These are phyloP conservation scores for Crotalus tigris DNA, from an alignment of 2,113 vertebrate genomes.

Conservation along the genomic window DNA sequence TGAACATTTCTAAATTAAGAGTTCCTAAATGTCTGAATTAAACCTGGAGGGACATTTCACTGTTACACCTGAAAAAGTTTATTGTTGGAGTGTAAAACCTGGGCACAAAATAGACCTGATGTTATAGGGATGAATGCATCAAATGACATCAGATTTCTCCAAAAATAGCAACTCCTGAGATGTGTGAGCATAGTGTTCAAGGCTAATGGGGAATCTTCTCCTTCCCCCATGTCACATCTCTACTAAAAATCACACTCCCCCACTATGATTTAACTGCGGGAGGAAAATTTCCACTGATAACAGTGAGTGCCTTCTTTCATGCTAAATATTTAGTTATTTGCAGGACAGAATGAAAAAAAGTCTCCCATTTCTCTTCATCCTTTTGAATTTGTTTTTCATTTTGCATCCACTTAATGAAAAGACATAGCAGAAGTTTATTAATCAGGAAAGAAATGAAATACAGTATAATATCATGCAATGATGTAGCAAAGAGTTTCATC, in stretches of 20 bases:
- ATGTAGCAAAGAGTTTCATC: background rate
- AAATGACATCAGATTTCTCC: background rate
- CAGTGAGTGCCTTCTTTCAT: background rate
- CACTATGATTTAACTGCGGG: background rate
- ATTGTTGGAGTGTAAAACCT: background rate
- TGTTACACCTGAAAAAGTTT: background rate
- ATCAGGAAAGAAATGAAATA: background rate
- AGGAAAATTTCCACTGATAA: background rate
- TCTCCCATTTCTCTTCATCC: background rate
- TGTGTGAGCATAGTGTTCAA: background rate
- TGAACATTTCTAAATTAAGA: background rate
- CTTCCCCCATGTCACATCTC: background rate
- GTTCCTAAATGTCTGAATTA: background rate
- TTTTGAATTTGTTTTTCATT: background rate
- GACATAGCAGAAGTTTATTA: background rate
- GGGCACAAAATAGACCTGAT: background rate
- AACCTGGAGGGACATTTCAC: background rate
- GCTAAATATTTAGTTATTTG: background rate
- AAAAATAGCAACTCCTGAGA: background rate
- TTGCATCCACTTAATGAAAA: background rate
- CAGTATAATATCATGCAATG: background rate
- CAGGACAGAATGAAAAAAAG: background rate
- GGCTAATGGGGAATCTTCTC: background rate
- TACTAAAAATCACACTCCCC: background rate
- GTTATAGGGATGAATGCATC: background rate